A percentile compares a stretch with the other conserved stretches of the same genome.
These are phyloP conservation scores for Sylvietta virens DNA, from an alignment of 2,113 vertebrate genomes.

Conservation along the genomic window DNA sequence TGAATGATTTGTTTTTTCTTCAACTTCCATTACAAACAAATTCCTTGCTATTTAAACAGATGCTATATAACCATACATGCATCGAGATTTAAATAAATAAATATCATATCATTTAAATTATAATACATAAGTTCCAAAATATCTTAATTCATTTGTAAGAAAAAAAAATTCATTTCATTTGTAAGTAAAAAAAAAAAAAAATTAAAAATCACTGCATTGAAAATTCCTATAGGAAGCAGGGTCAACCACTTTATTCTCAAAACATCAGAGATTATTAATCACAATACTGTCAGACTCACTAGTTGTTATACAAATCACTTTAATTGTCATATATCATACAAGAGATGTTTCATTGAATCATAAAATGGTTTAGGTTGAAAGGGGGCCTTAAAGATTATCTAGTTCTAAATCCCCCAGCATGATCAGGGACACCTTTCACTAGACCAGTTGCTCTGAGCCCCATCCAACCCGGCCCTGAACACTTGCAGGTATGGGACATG, in stretches of 20 bases:
- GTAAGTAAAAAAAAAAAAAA: neutral
- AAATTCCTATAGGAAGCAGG: neutral
- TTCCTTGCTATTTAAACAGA: neutral
- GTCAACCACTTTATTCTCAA: neutral
- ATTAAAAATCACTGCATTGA: neutral
- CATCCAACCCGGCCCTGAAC: neutral
- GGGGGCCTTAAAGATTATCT: neutral
- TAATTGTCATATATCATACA: neutral
- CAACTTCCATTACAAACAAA: neutral
- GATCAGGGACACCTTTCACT: neutral
- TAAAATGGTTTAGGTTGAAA: neutral
- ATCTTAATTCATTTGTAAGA: neutral
- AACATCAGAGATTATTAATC: neutral
- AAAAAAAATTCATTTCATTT: neutral
- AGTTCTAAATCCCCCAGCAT: neutral
- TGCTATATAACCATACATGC: neutral
- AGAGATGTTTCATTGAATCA: neutral
- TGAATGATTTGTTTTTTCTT: neutral
- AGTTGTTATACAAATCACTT: neutral
- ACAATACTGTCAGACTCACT: neutral
- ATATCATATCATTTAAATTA: neutral
- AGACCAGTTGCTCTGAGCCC: neutral
- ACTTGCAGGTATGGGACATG: neutral
- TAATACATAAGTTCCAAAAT: neutral
- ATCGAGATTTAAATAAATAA: neutral